These are phyloP conservation scores for Labeo rohita DNA, from an alignment of 2,113 vertebrate species.

Conservation along the genomic window DNA sequence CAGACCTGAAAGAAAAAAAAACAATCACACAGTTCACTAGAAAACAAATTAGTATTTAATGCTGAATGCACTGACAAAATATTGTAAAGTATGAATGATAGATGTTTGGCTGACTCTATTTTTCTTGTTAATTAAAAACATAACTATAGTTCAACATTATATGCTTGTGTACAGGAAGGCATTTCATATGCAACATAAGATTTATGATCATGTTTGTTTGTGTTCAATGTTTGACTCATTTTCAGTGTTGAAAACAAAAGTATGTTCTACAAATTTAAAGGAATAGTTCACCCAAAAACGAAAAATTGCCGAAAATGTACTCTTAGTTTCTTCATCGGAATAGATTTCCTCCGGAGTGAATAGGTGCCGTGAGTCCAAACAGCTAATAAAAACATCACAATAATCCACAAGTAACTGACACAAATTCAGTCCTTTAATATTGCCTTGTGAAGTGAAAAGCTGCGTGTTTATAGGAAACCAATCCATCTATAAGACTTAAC, in stretches of 20 bases:
- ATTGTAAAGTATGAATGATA: not conserved
- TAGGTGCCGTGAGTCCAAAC: too few species aligned
- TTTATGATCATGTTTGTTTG: not conserved
- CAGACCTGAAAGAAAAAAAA: not conserved
- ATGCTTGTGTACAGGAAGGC: not conserved
- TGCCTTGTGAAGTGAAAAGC: too few species aligned
- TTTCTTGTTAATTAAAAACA: not conserved
- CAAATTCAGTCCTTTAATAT: too few species aligned
- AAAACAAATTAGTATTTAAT: not conserved
- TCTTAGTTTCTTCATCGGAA: too few species aligned
- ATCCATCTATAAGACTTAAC: too few species aligned
- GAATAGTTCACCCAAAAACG: too few species aligned
- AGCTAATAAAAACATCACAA: too few species aligned
- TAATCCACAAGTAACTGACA: too few species aligned
- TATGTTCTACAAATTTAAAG: conserved; percentile 6
- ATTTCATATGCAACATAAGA: not conserved
- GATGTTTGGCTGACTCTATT: not conserved
- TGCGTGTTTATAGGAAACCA: too few species aligned
- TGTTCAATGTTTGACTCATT: conserved; percentile 28
- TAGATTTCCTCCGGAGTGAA: too few species aligned
- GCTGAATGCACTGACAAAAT: not conserved
- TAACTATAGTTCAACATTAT: not conserved
- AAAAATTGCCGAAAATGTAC: too few species aligned
- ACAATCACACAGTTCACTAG: too few species aligned
- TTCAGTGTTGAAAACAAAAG: not conserved